Base-by-base conservation (phyloP, 2,888 invertebrate species). In the Masnerella sp. region DNA sequence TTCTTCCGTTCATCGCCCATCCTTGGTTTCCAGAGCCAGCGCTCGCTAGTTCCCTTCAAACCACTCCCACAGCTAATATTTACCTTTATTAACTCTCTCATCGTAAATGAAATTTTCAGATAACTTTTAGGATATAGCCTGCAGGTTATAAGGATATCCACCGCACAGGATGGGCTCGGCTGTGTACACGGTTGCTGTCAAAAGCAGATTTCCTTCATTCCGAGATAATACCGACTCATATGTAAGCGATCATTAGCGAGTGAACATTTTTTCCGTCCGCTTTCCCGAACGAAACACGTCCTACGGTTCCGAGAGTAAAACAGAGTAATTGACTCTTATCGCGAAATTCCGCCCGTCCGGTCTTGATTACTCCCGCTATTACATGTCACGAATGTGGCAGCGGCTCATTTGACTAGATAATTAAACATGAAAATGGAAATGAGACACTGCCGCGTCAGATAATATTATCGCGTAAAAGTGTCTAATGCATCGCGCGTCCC, bases 11-110 rank as follows among this genome's bases (percentile, higher is more conserved):
- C 67, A 70, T 77, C 73, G 72, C 70, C 68, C 71, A 73, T 68
- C 75, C 77, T 77, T 81, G 78, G 81, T 78, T 81, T 82, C 77
- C 78, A 75, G 79, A 77, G 75, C 73, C 72, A 40, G 77, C 77
- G 77, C 75, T 75, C 78, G 78, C 81, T 79, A 80, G 81, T 82
- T 84, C 82, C 82, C 83, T 83, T 82, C 83, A 84, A 83, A 82
- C 85, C 83, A 80, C 84, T 83, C 82, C 82, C 79, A 83, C 82
- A 83, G 85, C 85, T 84, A 85, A 86, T 86, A 86, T 86, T 87
- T 86, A 86, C 85, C 85, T 87, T 86, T 87, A 85, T 87, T 86
- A 87, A 87, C 85, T 86, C 84, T 83, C 85, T 84, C 84, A 83
- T 83, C 84, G 83, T 85, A 85, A 86, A 86, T 85, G 85, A 86